Evolutionary conservation across 2,113 vertebrate species (phyloP).

Genomic region (Nycticebus coucang): DNA sequence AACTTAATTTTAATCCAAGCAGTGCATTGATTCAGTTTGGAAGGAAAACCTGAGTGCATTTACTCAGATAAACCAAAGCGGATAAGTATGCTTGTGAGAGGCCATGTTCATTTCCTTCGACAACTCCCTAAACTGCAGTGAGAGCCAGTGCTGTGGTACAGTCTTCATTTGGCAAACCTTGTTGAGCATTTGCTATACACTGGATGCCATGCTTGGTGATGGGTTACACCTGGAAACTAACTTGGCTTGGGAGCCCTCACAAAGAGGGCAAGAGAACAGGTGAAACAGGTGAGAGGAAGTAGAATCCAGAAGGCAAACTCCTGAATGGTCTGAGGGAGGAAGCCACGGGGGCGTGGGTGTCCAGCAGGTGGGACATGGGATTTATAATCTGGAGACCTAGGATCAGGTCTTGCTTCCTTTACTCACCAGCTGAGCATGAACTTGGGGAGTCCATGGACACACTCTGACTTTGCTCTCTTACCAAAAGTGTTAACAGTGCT

Average conservation of each 20-base stretch:
- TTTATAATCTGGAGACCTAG: not conserved
- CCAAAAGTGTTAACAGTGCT: not conserved
- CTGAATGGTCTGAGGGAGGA: not conserved
- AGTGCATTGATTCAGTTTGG: not conserved
- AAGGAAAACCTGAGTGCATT: not conserved
- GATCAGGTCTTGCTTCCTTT: not conserved
- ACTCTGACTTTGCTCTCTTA: not conserved
- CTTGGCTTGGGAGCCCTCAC: not conserved
- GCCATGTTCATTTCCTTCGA: rapidly evolving
- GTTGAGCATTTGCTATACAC: not conserved
- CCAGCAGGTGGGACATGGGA: not conserved
- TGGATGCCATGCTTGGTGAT: not conserved
- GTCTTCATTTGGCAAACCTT: not conserved
- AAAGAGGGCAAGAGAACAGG: not conserved
- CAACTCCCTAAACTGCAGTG: not conserved
- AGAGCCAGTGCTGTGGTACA: not conserved
- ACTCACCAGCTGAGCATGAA: not conserved
- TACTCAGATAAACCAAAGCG: not conserved
- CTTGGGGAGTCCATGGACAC: rapidly evolving
- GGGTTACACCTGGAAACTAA: not conserved
- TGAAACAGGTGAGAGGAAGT: no score
- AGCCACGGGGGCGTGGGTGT: no score
- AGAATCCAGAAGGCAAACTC: no score
- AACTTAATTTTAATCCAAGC: not conserved
- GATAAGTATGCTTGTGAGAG: rapidly evolving